Percentiles rank a stretch among this genome's conserved stretches.
Evolutionary conservation across 2,797 vertebrate species (phyloP).

Genomic region (Rhynchotus rufescens): DNA sequence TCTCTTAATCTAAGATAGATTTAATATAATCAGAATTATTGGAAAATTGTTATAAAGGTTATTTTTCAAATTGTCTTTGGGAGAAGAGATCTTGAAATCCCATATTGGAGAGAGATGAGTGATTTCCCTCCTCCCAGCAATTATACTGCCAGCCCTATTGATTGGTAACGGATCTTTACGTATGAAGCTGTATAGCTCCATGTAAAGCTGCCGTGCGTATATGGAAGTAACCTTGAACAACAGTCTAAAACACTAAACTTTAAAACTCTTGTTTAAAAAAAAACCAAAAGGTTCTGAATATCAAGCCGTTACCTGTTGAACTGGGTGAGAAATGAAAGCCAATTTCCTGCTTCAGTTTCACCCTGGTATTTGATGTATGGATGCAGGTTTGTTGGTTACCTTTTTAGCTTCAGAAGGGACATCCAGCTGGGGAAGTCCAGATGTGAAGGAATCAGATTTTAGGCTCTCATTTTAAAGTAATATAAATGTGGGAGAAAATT

Average conservation of each 20-base stretch:
- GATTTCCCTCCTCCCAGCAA: background rate
- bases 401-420: background rate
- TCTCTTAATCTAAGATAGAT: background rate
- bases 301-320: background rate
- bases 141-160: background rate
- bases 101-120: background rate
- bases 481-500: background rate
- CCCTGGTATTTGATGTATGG: background rate
- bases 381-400: background rate
- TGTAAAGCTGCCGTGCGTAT: background rate
- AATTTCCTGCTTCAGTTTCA: background rate
- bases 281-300: background rate
- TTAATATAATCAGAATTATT: background rate
- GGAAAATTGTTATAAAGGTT: background rate
- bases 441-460: slow-evolving; percentile 3
- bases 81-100: background rate
- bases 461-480: slow-evolving; percentile 11
- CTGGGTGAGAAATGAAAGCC: background rate
- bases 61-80: background rate
- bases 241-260: background rate
- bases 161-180: background rate
- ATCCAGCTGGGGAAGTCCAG: background rate
- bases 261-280: background rate
- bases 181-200: no score
- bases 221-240: background rate